phyloP scores from a whole-genome alignment of 2,113 vertebrate genomes.

The Phylloscopus trochilus region DNA sequence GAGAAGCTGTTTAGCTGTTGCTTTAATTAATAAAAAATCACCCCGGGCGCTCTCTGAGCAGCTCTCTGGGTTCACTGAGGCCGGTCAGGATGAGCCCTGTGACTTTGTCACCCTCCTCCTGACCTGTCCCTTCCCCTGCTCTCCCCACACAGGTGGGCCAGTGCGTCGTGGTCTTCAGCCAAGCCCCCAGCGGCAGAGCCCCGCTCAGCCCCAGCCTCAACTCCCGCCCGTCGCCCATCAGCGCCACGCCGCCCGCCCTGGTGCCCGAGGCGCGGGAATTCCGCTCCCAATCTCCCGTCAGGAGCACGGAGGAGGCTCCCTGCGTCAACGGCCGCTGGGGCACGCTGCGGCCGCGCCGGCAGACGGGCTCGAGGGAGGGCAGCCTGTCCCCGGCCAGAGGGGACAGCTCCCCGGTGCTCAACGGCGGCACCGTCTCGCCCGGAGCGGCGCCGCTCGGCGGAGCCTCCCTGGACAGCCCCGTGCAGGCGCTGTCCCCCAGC shows the following conservation, averaged over 20 bases:
- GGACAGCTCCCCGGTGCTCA: slow-evolving; percentile 85
- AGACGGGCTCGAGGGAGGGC: slow-evolving; percentile 83
- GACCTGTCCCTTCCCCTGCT: not conserved
- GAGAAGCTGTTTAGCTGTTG: no score
- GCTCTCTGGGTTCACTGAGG: no score
- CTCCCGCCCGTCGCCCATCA: slow-evolving; percentile 96
- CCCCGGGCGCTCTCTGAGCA: no score
- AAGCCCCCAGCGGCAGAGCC: slow-evolving; percentile 92
- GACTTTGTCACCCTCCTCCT: no score
- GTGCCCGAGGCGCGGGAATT: slow-evolving; percentile 85
- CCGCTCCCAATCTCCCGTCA: slow-evolving; percentile 90
- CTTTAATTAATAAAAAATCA: no score
- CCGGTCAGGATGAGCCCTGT: no score
- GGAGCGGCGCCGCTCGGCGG: slow-evolving; percentile 58
- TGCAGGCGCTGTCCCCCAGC: slow-evolving; percentile 83
- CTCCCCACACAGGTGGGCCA: slow-evolving; percentile 84
- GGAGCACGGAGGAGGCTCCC: slow-evolving; percentile 86
- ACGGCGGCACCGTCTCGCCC: slow-evolving; percentile 85
- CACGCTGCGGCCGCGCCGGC: slow-evolving; percentile 86
- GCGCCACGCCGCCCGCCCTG: slow-evolving; percentile 88
- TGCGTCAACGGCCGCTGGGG: slow-evolving; percentile 98
- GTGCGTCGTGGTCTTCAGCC: slow-evolving; percentile 97
- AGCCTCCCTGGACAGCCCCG: slow-evolving; percentile 79
- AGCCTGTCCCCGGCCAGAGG: slow-evolving; percentile 88
- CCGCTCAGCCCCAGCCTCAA: slow-evolving; percentile 96